Evolutionary conservation across 2,888 invertebrate species (phyloP).

Genomic region (Agrochola lychnidis): DNA sequence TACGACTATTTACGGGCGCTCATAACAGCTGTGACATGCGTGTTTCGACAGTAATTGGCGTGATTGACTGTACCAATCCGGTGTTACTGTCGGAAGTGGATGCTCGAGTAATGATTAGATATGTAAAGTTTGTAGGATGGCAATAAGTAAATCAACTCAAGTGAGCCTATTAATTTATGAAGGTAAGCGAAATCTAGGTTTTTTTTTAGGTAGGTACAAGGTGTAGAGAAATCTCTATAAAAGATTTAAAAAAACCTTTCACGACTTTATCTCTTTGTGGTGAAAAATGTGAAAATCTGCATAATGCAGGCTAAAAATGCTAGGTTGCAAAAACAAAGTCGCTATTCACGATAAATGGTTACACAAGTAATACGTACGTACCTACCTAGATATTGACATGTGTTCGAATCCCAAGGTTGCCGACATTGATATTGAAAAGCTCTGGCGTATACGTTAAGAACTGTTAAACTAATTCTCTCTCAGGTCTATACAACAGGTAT

Average conservation of each 20-base stretch:
- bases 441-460: not conserved
- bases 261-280: not conserved
- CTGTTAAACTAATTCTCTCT: no score
- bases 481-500: no score
- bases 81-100: slow-evolving; percentile 58
- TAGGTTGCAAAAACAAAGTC: slow-evolving; percentile 21
- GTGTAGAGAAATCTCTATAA: not conserved
- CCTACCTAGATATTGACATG: not conserved
- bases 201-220: not conserved
- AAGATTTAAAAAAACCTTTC: not conserved
- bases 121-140: slow-evolving; percentile 35
- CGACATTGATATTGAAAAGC: slow-evolving; percentile 49
- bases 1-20: slow-evolving; percentile 18
- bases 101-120: slow-evolving; percentile 36
- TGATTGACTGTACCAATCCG: slow-evolving; percentile 23
- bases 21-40: slow-evolving; percentile 22
- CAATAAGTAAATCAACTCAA: slow-evolving; percentile 8
- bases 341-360: slow-evolving; percentile 32
- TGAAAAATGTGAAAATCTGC: slow-evolving; percentile 13
- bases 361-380: slow-evolving; percentile 3
- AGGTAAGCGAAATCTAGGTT: slow-evolving; percentile 10
- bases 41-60: slow-evolving; percentile 42
- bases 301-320: slow-evolving; percentile 7
- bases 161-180: not conserved
- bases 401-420: slow-evolving; percentile 40